Evolutionary conservation across 2,888 invertebrate species (phyloP), one percentile per base, ranked within the genome.

Genomic region (Falcaria lacertinaria): DNA sequence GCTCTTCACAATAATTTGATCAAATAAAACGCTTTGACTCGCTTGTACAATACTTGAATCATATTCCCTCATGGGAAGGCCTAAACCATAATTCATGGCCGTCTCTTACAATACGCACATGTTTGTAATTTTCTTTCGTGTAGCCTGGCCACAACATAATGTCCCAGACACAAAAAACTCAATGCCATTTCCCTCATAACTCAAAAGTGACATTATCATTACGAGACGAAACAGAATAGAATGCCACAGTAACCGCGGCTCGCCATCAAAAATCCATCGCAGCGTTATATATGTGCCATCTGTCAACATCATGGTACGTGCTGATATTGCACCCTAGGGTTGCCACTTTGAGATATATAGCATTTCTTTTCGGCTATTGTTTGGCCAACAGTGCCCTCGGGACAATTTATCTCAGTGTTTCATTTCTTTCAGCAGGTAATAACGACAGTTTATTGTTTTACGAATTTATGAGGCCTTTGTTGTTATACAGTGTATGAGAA

Each of bases 251-350:
- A 28, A 28, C 43, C 44, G 36, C 44, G 48, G 42, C 36, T 34
- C 25, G 45, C 46, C 49, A 60, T 58, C 57, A 60, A 58, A 58
- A 51, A 45, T 46, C 33, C 45, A 49, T 58, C 47, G 22, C 37
- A 22, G 15, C 34, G 44, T 47, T 41, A 41, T 44, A 44, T 42
- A 43, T 43, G 28, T 19, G 34, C 34, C 62, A 60, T 51, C 58
- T 64, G 61, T 60, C 64, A 48, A 44, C 48, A 45, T 48, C 60
- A 48, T 15, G 7, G 34, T 33, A 34, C 34, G 25, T 43, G 42
- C 44, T 45, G 39, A 52, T 50, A 52, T 51, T 49, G 37, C 42
- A 42, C 47, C 17, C 33, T 28, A 64, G 51, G 57, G 61, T 39
- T 50, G 35, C 16, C 34, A 42, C 42, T 28, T 43, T 16, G 7